Evolutionary conservation across 1,140 invertebrate genomes (phyloP), one percentile per base, ranked within the genome.

Genomic region (Eriosoma lanigerum): DNA sequence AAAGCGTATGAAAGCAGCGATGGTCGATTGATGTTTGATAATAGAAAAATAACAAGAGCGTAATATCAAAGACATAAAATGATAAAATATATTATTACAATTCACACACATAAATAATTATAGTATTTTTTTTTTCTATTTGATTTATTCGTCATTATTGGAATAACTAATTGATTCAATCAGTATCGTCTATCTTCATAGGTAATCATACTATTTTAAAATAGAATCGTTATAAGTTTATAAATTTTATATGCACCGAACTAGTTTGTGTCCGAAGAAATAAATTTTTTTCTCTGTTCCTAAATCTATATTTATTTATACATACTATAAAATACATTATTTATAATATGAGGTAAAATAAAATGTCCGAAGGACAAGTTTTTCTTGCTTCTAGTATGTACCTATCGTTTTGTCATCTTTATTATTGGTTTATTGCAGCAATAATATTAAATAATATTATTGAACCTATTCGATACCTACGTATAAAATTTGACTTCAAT

Each of bases 231-330:
- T 3, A 48, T 21, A 21, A 13, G 64, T 58, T 26, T 70, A 48
- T 50, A 48, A 21, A 8, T 50, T 15, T 13, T 26, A 0, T 9
- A 26, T 50, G 32, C 32, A 4, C 66, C 12, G 21, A 70, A 50
- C 44, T 15, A 70, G 13, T 50, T 54, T 29, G 29, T 29, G 50
- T 75, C 38, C 72, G 48, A 38, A 32, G 48, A 75, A 32, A 26
- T 19, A 75, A 54, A 75, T 26, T 32, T 75, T 75, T 26, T 56
- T 75, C 66, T 70, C 26, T 50, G 66, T 29, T 15, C 21, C 46
- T 70, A 26, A 70, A 70, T 50, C 66, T 8, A 48, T 70, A 48
- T 24, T 21, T 38, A 8, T 38, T 38, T 38, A 4, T 38, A 38
- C 8, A 38, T 38, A 4, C 3, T 38, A 38, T 38, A 38, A 38